Conservation (phyloP, 92 coral and sea anemone genomes). For the Epizoanthus ramosus region DNA sequence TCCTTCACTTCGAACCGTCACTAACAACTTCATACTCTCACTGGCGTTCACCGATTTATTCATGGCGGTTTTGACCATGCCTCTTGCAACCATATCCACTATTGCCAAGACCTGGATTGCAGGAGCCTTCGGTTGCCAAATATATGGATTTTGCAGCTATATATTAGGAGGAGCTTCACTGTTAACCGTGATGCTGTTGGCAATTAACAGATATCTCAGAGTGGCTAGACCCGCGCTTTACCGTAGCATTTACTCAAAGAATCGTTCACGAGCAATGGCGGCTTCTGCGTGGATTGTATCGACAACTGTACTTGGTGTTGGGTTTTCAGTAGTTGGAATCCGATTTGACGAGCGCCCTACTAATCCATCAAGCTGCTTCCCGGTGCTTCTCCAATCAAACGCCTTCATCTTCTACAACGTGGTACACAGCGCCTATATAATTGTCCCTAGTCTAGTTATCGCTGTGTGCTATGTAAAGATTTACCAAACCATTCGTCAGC, state of each 20-base stretch:
- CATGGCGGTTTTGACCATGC: neutral
- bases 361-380: constrained; percentile 5
- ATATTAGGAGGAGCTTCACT: neutral
- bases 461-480: constrained; percentile 8
- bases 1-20: constrained; percentile 10
- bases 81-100: neutral
- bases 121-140: constrained; percentile 2
- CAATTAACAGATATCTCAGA: constrained; percentile 8
- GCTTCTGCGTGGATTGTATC: neutral
- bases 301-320: neutral
- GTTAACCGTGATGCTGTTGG: constrained; percentile 13
- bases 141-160: neutral
- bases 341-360: neutral
- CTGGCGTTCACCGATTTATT: constrained; percentile 14
- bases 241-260: neutral
- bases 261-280: neutral
- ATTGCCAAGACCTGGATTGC: constrained; percentile 3
- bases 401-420: neutral
- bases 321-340: neutral
- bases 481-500: neutral
- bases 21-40: constrained; percentile 23
- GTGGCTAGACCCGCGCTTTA: neutral
- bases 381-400: neutral
- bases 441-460: constrained; percentile 8
- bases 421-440: neutral